These are phyloP conservation scores for Cotesia vestalis DNA, from an alignment of 1,140 invertebrate genomes.

Conservation along the genomic window DNA sequence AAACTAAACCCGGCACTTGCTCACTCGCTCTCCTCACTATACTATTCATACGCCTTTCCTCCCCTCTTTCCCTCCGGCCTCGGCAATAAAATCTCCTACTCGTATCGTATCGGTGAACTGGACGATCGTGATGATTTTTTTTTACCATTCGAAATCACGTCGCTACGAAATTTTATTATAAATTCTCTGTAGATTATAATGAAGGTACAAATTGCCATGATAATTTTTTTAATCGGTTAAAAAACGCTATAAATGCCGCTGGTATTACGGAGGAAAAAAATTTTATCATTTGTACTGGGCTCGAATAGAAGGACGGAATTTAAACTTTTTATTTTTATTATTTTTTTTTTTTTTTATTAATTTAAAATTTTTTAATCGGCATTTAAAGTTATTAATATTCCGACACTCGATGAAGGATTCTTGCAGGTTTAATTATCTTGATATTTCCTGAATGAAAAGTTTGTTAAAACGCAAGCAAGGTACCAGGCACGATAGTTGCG, in stretches of 20 bases:
- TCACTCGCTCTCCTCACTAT: neutral
- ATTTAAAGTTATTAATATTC: conserved; percentile 3
- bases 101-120: conserved; percentile 10
- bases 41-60: conserved; percentile 32
- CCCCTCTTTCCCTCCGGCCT: neutral
- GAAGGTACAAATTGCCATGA: conserved; percentile 33
- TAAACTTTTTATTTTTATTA: too few relatives aligned
- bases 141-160: conserved; percentile 35
- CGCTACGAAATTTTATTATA: conserved; percentile 39
- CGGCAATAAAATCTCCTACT: conserved; percentile 38
- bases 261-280: conserved; percentile 6
- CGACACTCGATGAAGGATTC: conserved; percentile 33
- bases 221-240: conserved; percentile 21
- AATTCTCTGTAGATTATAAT: conserved; percentile 33
- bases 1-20: neutral
- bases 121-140: conserved; percentile 36
- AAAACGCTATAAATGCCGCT: neutral
- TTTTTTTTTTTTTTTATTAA: too few relatives aligned
- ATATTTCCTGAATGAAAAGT: conserved; percentile 23
- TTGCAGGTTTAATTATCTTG: conserved; percentile 34
- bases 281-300: neutral
- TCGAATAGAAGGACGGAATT: too few relatives aligned
- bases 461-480: conserved; percentile 21
- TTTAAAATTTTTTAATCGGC: too few relatives aligned
- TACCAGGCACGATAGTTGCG: conserved; percentile 23